Conservation (phyloP, 2,888 invertebrate species). For the Mimachlamys varia region DNA sequence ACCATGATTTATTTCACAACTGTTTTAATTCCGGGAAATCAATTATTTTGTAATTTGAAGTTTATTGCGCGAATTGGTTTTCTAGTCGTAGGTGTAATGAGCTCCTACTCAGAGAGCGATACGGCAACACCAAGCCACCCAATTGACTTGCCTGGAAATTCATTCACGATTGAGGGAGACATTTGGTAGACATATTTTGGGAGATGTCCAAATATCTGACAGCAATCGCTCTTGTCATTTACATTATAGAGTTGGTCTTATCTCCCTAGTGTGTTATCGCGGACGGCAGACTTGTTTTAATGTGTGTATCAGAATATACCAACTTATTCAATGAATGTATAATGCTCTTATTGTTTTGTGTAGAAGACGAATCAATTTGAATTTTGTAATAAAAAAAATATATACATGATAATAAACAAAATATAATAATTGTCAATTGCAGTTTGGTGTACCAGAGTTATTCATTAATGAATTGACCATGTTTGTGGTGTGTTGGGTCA, state of each 20-base stretch:
- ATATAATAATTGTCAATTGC: neutral
- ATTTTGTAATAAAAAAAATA: neutral
- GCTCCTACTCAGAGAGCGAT: neutral
- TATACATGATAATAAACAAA: neutral
- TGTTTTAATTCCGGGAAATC: conserved; percentile 36
- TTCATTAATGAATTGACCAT: no score
- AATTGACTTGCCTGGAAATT: neutral
- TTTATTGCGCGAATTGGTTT: conserved; percentile 32
- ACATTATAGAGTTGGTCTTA: neutral
- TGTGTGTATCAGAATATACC: neutral
- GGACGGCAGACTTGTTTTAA: neutral
- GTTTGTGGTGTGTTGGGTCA: no score
- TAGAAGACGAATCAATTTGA: neutral
- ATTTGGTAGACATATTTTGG: conserved; percentile 22
- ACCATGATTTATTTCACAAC: neutral
- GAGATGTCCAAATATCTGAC: conserved; percentile 21
- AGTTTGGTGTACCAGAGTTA: no score
- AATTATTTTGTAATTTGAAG: conserved; percentile 36
- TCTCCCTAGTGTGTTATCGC: neutral
- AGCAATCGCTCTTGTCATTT: conserved; percentile 6
- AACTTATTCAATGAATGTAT: neutral
- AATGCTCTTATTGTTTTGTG: neutral
- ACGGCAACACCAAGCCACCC: neutral
- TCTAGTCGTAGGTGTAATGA: conserved; percentile 15
- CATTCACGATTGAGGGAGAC: neutral